Evolutionary conservation across 1,140 invertebrate genomes (phyloP), one percentile per base, ranked within the genome.

Genomic region (Neuroterus valhalla): DNA sequence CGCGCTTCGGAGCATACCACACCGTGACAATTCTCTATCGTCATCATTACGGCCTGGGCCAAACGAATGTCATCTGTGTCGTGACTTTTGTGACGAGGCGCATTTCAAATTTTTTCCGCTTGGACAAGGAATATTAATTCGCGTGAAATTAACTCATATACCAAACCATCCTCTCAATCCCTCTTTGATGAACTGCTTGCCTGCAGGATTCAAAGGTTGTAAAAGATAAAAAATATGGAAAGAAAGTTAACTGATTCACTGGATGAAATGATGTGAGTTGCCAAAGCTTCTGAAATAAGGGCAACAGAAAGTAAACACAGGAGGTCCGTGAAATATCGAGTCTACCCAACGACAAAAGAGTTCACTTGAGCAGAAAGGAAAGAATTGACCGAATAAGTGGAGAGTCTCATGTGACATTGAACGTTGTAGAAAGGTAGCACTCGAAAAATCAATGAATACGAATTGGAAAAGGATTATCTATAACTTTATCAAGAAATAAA

Each of bases 181-280:
- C n/a, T n/a, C n/a, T n/a, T n/a, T n/a, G n/a, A n/a, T n/a, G 23
- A 52, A 52, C 12, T 3, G 23, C 50, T 52, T 11, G 21, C 19
- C 19, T 52, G 21, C 50, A 52, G 50, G 50, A 52, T 52, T 52
- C 12, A 52, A 52, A 17, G 50, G 50, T 52, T 23, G n/a, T 52
- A 52, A 52, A 23, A 50, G 23, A 19, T 19, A 52, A 10, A 52
- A 23, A 52, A 52, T 52, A 52, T 19, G 23, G 23, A 11, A 48
- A n/a, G 46, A 17, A 5, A 19, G 46, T 48, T 48, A 48, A 17
- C 17, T 48, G 46, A 48, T 6, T n/a, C n/a, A 52, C 21, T 23
- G 19, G 21, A 52, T 52, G 23, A 19, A 52, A 52, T 21, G 17
- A 23, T 52, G 50, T 19, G 2, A 52, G 23, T 52, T 19, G 21